Evolutionary conservation across 2,113 vertebrate species (phyloP), one percentile per base, ranked within the genome.

Genomic region (Catharus fuscescens): DNA sequence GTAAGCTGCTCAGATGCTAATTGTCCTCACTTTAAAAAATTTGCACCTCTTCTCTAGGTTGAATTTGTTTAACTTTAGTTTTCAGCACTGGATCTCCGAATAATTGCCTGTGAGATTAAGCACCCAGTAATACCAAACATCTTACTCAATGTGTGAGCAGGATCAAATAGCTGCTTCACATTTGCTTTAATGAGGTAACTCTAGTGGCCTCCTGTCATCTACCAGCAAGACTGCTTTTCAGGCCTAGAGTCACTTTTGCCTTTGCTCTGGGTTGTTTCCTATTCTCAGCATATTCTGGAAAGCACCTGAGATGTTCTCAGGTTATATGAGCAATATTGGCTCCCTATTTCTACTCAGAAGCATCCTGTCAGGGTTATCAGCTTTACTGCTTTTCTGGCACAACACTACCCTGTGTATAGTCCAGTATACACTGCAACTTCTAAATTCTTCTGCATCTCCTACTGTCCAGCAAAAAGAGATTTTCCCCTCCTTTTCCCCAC

Each of bases 1-100:
- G 62, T 94, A 93, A 97, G 56, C 76, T 0, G 0, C 56, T 86
- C 67, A 73, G 90, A 91, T 21, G 67, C 52, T 93, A 96, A 92
- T 95, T 90, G 79, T 67, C 40, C 67, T 94, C 52, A 53, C 40
- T 83, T 86, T 7, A 12, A 80, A 94, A 93, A 95, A 94, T 92
- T 93, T 94, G 52, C 93, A 94, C 92, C 90, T 94, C 90, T 88
- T 64, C 48, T 64, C 40, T 25, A 62, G n/a, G 28, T 59, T 40
- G 67, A 86, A 62, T 90, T 95, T 96, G 93, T 96, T 96, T 95
- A 96, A 59, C 64, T 95, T 92, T 4, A 84, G 86, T 86, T 96
- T 97, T 96, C 94, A 96, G 85, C 93, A 76, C 92, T 80, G 29
- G 62, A 84, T 93, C 80, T 71, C 88, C 0, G 0, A 44, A 40